phyloP scores from a whole-genome alignment of 2,113 vertebrate genomes.

The Panthera uncia region DNA sequence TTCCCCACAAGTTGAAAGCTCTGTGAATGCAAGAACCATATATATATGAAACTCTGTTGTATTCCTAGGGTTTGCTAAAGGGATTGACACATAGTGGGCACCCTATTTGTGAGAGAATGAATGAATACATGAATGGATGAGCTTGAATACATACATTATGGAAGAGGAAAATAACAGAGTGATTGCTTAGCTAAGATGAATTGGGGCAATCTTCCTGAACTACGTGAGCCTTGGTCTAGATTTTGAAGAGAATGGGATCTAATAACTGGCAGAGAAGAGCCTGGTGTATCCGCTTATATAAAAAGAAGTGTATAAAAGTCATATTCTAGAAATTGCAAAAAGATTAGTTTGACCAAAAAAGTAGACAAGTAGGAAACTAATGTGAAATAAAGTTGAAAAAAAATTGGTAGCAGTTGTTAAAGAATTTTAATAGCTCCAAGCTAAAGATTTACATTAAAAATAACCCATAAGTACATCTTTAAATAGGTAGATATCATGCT shows the following conservation, averaged over 20 bases:
- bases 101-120: background rate
- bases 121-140: background rate
- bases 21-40: background rate
- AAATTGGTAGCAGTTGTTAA: background rate
- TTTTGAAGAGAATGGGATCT: slow-evolving; percentile 13
- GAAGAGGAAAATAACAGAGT: background rate
- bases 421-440: background rate
- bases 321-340: background rate
- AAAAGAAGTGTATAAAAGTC: background rate
- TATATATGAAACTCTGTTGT: background rate
- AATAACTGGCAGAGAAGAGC: background rate
- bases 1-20: background rate
- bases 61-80: background rate
- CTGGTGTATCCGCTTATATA: background rate
- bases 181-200: background rate
- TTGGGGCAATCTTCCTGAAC: background rate
- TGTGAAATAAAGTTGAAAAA: background rate
- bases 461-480: background rate
- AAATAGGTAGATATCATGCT: background rate
- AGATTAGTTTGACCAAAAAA: background rate
- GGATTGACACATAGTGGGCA: background rate
- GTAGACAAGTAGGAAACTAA: background rate
- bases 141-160: background rate
- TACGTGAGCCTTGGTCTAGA: background rate
- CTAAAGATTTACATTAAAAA: background rate